Evolutionary conservation across 2,113 vertebrate genomes (phyloP).

Genomic region (Grammomys surdaster): DNA sequence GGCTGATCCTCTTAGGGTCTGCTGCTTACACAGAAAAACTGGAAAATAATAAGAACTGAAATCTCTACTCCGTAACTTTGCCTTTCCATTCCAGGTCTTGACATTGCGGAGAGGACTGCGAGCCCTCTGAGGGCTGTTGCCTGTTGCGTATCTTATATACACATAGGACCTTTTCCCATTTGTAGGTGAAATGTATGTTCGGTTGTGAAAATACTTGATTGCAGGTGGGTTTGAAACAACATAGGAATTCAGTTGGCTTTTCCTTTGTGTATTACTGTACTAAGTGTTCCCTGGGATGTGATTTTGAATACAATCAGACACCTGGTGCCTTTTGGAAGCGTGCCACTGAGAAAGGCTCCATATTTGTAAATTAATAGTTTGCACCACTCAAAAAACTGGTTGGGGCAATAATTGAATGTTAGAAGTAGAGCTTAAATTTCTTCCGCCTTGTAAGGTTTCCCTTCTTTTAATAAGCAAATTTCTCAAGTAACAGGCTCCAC

Average conservation of each 20-base stretch:
- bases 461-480: conserved; percentile 78
- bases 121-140: conserved; percentile 85
- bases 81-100: conserved; percentile 85
- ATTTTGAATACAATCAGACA: conserved; percentile 82
- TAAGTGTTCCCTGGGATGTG: conserved; percentile 77
- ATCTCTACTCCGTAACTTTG: conserved; percentile 86
- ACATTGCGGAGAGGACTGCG: conserved; percentile 85
- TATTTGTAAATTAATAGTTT: conserved; percentile 85
- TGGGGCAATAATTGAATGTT: conserved; percentile 76
- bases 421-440: conserved; percentile 71
- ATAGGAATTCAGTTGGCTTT: conserved; percentile 75
- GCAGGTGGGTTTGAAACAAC: conserved; percentile 77
- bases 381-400: conserved; percentile 65
- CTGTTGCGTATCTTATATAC: conserved; percentile 81
- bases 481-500: conserved; percentile 63
- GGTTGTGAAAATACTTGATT: conserved; percentile 80
- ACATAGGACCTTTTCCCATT: conserved; percentile 82
- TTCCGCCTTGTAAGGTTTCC: conserved; percentile 74
- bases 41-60: conserved; percentile 88
- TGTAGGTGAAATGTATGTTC: conserved; percentile 75
- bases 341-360: conserved; percentile 75
- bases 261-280: conserved; percentile 76
- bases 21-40: conserved; percentile 90
- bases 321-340: conserved; percentile 80
- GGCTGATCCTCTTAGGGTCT: conserved; percentile 91